Conservation (phyloP, 1,140 invertebrate species). For the Lasioglossum albipes region DNA sequence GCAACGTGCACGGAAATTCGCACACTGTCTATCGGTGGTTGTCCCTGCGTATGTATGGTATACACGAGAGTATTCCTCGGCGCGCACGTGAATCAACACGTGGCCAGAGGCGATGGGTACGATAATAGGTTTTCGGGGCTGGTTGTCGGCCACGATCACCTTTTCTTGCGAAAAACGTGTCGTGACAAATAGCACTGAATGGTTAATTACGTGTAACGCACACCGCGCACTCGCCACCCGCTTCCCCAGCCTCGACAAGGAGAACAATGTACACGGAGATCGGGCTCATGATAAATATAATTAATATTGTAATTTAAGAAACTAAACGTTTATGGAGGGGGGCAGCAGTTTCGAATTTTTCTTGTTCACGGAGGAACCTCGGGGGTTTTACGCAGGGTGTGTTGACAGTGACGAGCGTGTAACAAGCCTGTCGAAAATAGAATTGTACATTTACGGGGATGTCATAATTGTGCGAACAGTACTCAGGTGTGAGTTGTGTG, state of each 20-base stretch:
- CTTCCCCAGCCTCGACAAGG: neutral
- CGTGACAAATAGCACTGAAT: conserved; percentile 1
- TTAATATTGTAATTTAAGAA: neutral
- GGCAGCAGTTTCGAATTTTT: neutral
- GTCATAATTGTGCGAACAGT: too few relatives aligned
- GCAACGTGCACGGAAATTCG: too few relatives aligned
- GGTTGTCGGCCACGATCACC: conserved; percentile 39
- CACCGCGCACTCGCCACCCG: neutral
- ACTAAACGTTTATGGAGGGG: neutral
- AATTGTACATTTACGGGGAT: too few relatives aligned
- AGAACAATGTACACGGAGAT: neutral
- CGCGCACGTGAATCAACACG: conserved; percentile 71
- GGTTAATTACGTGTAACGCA: conserved; percentile 3
- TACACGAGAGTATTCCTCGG: too few relatives aligned
- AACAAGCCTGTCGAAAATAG: too few relatives aligned
- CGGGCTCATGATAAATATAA: neutral
- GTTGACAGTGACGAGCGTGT: too few relatives aligned
- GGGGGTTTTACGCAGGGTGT: too few relatives aligned
- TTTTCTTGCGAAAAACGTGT: neutral
- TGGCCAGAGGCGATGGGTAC: conserved; percentile 60
- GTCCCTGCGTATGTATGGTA: too few relatives aligned
- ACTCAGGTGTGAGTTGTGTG: too few relatives aligned
- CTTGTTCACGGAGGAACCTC: too few relatives aligned
- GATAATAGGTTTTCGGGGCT: conserved; percentile 63
- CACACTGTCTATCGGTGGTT: too few relatives aligned